phyloP scores from a whole-genome alignment of 2,888 invertebrate species.

The Ligdia adustata region DNA sequence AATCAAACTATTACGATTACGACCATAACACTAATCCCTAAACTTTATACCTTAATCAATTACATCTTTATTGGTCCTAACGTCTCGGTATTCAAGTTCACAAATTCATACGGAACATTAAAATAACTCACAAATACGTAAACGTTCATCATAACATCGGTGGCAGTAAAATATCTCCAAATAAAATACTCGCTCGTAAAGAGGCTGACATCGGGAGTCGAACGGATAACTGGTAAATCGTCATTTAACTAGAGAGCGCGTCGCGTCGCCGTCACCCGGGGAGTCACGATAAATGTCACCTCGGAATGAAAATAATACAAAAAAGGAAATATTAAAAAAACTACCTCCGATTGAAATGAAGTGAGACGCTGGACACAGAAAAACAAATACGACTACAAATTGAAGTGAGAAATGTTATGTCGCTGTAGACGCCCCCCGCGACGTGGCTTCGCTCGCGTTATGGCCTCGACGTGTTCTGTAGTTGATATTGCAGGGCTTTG shows the following conservation, averaged over 20 bases:
- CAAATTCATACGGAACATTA: slow-evolving; percentile 68
- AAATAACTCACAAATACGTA: slow-evolving; percentile 66
- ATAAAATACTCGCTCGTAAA: slow-evolving; percentile 79
- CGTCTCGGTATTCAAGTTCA: slow-evolving; percentile 57
- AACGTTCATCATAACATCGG: slow-evolving; percentile 78
- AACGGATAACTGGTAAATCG: slow-evolving; percentile 76
- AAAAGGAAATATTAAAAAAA: slow-evolving; percentile 62
- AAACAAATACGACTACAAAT: slow-evolving; percentile 75
- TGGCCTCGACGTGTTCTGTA: slow-evolving; percentile 44
- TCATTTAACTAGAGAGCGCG: slow-evolving; percentile 69
- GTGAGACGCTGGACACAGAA: slow-evolving; percentile 67
- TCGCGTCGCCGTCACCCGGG: slow-evolving; percentile 67
- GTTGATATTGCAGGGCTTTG: slow-evolving; percentile 58
- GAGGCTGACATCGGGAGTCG: slow-evolving; percentile 75
- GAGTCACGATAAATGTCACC: slow-evolving; percentile 79
- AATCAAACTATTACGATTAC: slow-evolving; percentile 29
- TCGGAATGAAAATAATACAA: slow-evolving; percentile 76
- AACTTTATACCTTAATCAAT: slow-evolving; percentile 63
- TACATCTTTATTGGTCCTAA: slow-evolving; percentile 56
- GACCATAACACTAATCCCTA: slow-evolving; percentile 32
- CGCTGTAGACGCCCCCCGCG: slow-evolving; percentile 69
- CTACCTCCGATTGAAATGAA: slow-evolving; percentile 71
- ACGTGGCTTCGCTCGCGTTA: slow-evolving; percentile 46
- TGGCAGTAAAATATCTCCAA: slow-evolving; percentile 77
- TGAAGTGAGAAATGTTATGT: slow-evolving; percentile 81